phyloP scores from a whole-genome alignment of 2,797 vertebrate genomes.

The Chiroxiphia lanceolata region DNA sequence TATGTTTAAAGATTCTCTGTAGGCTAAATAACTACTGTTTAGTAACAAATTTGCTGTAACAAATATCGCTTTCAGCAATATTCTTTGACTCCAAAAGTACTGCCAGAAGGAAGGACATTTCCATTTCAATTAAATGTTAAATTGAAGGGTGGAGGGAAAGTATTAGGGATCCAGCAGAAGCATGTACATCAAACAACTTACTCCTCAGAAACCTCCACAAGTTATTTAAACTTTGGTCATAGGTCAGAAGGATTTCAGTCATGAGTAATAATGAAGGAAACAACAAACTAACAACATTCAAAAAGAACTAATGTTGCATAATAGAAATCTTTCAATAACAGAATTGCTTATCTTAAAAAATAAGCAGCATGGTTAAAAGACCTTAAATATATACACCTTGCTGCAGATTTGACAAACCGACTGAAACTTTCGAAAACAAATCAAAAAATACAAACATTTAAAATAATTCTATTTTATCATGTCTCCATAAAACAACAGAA shows the following conservation, averaged over 20 bases:
- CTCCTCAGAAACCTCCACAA: neutral
- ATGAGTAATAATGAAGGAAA: neutral
- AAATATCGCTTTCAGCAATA: neutral
- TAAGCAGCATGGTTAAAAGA: neutral
- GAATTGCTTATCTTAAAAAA: neutral
- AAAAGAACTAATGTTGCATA: neutral
- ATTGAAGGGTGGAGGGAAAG: neutral
- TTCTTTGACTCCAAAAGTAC: neutral
- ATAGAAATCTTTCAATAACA: neutral
- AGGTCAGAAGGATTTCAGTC: neutral
- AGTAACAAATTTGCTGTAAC: neutral
- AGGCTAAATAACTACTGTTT: neutral
- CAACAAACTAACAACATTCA: neutral
- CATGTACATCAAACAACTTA: neutral
- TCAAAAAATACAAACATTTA: neutral
- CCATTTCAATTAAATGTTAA: neutral
- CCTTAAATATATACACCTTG: neutral
- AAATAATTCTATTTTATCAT: neutral
- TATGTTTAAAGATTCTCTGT: neutral
- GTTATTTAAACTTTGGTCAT: neutral
- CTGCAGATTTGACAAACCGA: neutral
- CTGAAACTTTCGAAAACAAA: neutral
- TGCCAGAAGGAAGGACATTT: neutral
- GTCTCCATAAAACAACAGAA: neutral
- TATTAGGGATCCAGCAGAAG: neutral